These are phyloP conservation scores for Myotis davidii DNA, from an alignment of 2,113 vertebrate genomes.

Conservation along the genomic window DNA sequence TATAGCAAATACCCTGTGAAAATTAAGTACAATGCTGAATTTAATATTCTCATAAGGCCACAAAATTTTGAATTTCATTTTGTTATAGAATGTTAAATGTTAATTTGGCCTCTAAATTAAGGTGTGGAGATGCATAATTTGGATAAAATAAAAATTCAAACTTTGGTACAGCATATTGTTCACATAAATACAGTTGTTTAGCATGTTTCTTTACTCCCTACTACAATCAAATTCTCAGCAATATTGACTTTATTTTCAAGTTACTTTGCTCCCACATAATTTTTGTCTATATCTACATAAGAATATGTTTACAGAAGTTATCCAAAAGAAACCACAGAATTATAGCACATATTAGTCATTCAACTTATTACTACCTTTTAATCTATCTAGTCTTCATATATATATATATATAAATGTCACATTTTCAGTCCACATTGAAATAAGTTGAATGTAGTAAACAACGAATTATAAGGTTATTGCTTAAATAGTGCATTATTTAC, in stretches of 20 bases:
- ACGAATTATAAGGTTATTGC: neutral
- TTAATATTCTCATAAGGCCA: neutral
- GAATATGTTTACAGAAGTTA: neutral
- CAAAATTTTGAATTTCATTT: slow-evolving; percentile 18
- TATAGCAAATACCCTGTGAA: neutral
- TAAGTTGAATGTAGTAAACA: neutral
- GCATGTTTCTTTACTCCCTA: neutral
- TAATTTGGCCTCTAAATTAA: neutral
- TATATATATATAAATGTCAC: neutral
- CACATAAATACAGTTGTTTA: neutral
- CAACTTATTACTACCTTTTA: neutral
- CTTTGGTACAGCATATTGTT: neutral
- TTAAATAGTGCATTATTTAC: slow-evolving; percentile 22
- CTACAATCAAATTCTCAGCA: slow-evolving; percentile 17
- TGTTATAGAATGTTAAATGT: neutral
- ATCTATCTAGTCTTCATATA: neutral
- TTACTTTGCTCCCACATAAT: neutral
- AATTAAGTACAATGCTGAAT: neutral
- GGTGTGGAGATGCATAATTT: neutral
- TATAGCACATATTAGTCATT: neutral
- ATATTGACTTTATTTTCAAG: neutral
- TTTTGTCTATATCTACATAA: neutral
- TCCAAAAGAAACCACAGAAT: neutral
- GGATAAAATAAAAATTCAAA: slow-evolving; percentile 3
- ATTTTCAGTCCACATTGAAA: neutral